Conservation (phyloP, 2,113 vertebrate species). For the Hemicordylus capensis region DNA sequence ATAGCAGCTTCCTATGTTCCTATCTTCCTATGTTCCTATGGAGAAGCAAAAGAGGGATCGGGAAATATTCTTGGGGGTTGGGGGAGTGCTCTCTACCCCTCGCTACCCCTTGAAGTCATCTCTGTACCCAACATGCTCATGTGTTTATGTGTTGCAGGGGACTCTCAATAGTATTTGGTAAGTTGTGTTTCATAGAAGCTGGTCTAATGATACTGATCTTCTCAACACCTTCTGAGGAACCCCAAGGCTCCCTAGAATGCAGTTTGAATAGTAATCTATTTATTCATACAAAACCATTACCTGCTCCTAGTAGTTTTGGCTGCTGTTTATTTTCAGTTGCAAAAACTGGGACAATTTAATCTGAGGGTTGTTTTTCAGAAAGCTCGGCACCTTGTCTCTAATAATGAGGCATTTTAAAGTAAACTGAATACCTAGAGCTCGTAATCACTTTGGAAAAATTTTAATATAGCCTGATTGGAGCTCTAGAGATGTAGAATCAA, state of each 20-base stretch:
- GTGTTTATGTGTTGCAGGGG: not conserved
- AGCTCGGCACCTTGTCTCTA: not conserved
- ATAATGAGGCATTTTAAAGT: not conserved
- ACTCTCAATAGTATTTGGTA: not conserved
- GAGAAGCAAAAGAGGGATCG: no score
- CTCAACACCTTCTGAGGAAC: not conserved
- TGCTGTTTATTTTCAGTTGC: not conserved
- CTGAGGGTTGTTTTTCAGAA: not conserved
- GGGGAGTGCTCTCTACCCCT: no score
- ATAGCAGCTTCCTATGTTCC: no score
- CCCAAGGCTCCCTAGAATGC: no score
- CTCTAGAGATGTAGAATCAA: not conserved
- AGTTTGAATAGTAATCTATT: not conserved
- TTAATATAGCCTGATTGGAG: not conserved
- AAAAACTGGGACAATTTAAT: fast-evolving
- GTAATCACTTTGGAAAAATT: not conserved
- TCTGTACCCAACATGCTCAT: not conserved
- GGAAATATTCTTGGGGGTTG: no score
- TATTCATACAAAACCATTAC: conserved; percentile 20
- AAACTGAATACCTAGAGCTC: not conserved
- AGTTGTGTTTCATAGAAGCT: not conserved
- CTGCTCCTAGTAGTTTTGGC: not conserved
- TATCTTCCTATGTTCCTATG: no score
- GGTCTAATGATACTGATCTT: not conserved
- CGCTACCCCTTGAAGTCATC: no score